phyloP scores from a whole-genome alignment of 2,113 vertebrate species.

The Cryptomyrus ogoouensis region DNA sequence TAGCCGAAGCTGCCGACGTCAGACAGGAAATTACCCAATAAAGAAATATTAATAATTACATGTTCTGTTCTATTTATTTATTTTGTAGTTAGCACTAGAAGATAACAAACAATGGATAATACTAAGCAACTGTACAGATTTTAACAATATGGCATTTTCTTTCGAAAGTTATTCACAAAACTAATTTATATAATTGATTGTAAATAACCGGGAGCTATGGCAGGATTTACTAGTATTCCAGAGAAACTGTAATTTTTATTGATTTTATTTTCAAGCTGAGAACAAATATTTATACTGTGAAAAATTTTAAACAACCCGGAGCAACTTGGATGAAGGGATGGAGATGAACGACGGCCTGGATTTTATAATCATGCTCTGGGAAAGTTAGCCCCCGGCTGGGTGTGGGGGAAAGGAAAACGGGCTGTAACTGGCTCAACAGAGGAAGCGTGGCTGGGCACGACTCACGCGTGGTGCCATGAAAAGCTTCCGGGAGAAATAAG shows the following conservation, averaged over 20 bases:
- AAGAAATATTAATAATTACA: neutral
- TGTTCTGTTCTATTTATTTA: neutral
- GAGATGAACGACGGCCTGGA: neutral
- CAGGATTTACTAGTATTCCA: neutral
- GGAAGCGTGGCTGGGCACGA: neutral
- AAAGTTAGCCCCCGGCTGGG: neutral
- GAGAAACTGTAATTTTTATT: neutral
- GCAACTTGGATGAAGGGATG: neutral
- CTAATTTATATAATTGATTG: neutral
- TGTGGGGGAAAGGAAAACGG: neutral
- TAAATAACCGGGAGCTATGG: neutral
- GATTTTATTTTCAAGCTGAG: neutral
- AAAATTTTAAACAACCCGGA: neutral
- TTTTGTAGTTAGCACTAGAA: neutral
- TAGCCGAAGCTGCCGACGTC: slow-evolving; percentile 40
- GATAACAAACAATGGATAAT: neutral
- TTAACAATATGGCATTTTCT: neutral
- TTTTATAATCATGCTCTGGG: neutral
- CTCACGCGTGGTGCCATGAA: neutral
- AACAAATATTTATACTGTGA: neutral
- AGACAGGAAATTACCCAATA: slow-evolving; percentile 17
- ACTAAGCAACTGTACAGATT: neutral
- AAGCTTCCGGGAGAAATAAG: neutral
- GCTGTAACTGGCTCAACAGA: neutral
- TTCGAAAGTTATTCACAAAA: neutral